These are phyloP conservation scores for Callospermophilus lateralis DNA, from an alignment of 2,113 vertebrate species.

Conservation along the genomic window DNA sequence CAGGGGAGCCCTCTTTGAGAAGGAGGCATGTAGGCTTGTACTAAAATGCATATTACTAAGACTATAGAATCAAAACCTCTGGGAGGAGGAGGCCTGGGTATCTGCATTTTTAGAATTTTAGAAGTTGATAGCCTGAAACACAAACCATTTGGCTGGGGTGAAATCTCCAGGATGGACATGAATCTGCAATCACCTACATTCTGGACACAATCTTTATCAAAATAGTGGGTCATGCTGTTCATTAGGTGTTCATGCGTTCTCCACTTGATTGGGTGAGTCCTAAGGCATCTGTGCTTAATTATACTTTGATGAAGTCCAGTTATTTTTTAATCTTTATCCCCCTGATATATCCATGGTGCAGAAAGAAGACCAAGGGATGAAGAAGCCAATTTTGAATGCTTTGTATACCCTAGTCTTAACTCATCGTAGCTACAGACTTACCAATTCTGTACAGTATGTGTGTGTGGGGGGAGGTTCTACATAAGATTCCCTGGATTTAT, in stretches of 20 bases:
- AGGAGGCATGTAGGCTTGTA: neutral
- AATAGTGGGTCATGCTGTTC: neutral
- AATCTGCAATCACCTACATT: neutral
- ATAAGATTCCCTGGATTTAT: neutral
- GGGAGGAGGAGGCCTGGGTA: neutral
- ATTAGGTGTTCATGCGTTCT: neutral
- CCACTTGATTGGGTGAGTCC: neutral
- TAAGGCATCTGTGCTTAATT: neutral
- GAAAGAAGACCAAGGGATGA: no score
- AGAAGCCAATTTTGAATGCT: neutral
- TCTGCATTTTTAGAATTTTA: neutral
- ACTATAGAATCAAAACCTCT: neutral
- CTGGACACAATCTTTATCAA: neutral
- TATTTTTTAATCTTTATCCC: neutral
- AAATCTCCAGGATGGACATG: neutral
- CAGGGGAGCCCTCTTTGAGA: neutral
- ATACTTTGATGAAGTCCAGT: neutral
- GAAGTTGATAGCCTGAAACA: neutral
- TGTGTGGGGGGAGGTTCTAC: neutral
- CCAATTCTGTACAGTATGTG: neutral
- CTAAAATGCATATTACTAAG: neutral
- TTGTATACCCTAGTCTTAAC: neutral
- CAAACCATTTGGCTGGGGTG: neutral
- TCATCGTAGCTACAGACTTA: no score
- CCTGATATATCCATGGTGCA: neutral